Conservation (phyloP, 2,797 vertebrate genomes). For the Schizopygopsis pylzovi region DNA sequence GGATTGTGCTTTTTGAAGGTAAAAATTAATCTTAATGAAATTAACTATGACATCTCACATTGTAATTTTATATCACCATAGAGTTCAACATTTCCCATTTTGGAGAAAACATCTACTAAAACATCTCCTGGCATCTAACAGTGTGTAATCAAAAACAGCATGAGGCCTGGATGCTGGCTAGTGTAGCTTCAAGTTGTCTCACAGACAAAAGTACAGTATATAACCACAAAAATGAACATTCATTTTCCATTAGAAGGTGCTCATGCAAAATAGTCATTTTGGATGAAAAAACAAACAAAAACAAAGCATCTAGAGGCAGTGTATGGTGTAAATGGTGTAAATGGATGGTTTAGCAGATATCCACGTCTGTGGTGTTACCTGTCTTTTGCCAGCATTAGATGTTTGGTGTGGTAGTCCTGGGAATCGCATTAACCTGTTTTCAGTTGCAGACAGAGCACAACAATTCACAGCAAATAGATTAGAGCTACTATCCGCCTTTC, state of each 20-base stretch:
- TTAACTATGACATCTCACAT: background rate
- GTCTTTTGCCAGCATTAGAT: slow-evolving; percentile 19
- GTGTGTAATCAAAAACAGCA: background rate
- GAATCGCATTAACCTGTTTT: slow-evolving; percentile 39
- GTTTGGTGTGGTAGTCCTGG: slow-evolving; percentile 17
- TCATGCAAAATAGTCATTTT: background rate
- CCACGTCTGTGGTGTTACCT: background rate
- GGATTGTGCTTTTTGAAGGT: background rate
- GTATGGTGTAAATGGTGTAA: background rate
- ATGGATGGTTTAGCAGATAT: background rate
- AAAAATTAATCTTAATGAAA: background rate
- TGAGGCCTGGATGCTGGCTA: background rate
- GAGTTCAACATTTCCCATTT: background rate
- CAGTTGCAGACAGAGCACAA: slow-evolving; percentile 64
- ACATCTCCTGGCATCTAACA: background rate
- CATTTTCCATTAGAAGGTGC: background rate
- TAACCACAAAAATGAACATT: background rate
- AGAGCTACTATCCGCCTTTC: slow-evolving; percentile 66
- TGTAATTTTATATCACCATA: background rate
- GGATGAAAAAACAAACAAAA: background rate
- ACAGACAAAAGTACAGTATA: background rate
- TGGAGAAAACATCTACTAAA: background rate
- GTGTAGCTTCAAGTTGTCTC: background rate
- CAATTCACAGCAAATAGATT: slow-evolving; percentile 74
- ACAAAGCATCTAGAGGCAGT: background rate